Evolutionary conservation across 2,113 vertebrate genomes (phyloP).

Genomic region (Tragelaphus strepsiceros): DNA sequence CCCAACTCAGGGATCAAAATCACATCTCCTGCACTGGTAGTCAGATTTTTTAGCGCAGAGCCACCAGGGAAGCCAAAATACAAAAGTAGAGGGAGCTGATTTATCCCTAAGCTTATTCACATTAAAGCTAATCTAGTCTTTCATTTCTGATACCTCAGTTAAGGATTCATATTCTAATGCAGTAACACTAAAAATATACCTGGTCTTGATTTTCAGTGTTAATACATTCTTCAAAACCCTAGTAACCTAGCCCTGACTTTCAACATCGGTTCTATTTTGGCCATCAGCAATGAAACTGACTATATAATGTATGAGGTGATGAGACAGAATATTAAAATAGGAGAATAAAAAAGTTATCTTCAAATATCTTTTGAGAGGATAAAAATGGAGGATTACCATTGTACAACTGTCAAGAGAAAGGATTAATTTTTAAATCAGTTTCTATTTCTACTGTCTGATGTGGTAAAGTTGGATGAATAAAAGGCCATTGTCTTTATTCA

Average conservation of each 20-base stretch:
- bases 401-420: slow-evolving; percentile 44
- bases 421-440: slow-evolving; percentile 26
- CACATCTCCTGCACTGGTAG: not conserved
- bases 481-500: not conserved
- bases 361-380: not conserved
- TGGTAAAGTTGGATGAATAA: not conserved
- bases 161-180: not conserved
- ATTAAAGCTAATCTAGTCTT: not conserved
- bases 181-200: not conserved
- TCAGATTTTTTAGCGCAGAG: not conserved
- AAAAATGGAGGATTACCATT: not conserved
- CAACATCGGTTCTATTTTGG: not conserved
- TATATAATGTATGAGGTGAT: not conserved
- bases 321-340: not conserved
- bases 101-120: not conserved
- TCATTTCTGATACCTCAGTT: not conserved
- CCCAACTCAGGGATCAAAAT: not conserved
- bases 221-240: not conserved
- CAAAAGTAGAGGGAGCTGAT: not conserved
- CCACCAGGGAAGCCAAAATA: not conserved
- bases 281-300: not conserved
- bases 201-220: not conserved
- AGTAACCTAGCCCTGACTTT: not conserved
- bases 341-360: not conserved
- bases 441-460: not conserved